Evolutionary conservation across 2,888 invertebrate species (phyloP).

Genomic region (Parnassius apollo): DNA sequence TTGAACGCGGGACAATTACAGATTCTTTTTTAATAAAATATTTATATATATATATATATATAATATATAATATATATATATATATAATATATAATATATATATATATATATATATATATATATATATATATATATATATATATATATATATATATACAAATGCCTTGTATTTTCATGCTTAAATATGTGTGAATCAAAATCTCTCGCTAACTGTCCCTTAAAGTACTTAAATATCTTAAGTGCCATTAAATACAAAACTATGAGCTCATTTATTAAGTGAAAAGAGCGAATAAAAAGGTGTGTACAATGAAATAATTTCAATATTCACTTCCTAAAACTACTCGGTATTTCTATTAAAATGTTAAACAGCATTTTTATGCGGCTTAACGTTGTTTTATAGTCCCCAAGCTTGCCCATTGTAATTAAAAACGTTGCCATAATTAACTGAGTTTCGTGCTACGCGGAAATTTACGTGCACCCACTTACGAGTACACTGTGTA

Average conservation of each 20-base stretch:
- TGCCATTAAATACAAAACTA: conserved; percentile 16
- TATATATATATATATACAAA: too few species aligned
- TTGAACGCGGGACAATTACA: too few species aligned
- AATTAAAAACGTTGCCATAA: conserved; percentile 43
- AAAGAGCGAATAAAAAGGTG: conserved; percentile 26
- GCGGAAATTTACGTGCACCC: conserved; percentile 39
- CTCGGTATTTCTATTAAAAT: conserved; percentile 26
- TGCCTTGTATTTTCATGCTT: too few species aligned
- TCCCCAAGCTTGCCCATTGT: conserved; percentile 40
- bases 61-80: too few species aligned
- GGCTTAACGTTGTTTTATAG: conserved; percentile 44
- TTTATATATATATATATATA: too few species aligned
- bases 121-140: too few species aligned
- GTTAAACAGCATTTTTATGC: conserved; percentile 27
- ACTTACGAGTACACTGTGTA: conserved; percentile 25
- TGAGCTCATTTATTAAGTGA: conserved; percentile 21
- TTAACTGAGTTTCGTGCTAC: conserved; percentile 44
- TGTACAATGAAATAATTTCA: conserved; percentile 28
- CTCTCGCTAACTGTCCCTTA: conserved; percentile 5
- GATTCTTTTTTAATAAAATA: too few species aligned
- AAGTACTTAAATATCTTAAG: conserved; percentile 11
- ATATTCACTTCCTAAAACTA: conserved; percentile 28
- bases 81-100: too few species aligned
- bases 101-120: too few species aligned
- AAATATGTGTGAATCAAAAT: too few species aligned